These are phyloP conservation scores for Brachionus asplanchnoidis DNA, from an alignment of 1,140 invertebrate species.

Conservation along the genomic window DNA sequence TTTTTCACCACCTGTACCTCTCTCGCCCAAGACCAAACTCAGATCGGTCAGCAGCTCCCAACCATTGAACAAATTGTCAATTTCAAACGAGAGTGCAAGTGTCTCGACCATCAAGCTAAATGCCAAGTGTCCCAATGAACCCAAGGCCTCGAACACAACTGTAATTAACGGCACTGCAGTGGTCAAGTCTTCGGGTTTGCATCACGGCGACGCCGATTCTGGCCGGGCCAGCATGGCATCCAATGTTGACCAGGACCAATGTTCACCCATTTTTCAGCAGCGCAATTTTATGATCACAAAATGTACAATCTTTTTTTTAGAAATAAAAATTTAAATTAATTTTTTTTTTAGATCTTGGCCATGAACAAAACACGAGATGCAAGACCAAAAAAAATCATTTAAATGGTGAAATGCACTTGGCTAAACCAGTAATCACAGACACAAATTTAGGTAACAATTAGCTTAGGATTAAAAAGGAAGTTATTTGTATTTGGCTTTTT, in stretches of 20 bases:
- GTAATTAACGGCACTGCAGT: slow-evolving; percentile 6
- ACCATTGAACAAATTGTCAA: neutral
- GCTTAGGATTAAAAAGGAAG: neutral
- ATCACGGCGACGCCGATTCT: neutral
- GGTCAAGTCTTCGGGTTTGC: neutral
- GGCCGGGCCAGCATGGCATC: slow-evolving; percentile 37
- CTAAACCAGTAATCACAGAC: neutral
- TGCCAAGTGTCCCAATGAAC: neutral
- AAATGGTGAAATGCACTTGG: neutral
- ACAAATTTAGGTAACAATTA: neutral
- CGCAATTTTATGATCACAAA: neutral
- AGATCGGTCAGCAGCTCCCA: slow-evolving; percentile 19
- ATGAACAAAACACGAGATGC: neutral
- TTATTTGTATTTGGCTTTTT: neutral
- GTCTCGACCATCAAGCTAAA: slow-evolving; percentile 18
- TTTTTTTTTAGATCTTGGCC: neutral
- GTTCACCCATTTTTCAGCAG: slow-evolving; percentile 31
- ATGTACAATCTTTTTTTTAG: neutral
- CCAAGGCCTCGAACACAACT: neutral
- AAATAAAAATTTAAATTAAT: neutral
- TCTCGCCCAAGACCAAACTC: slow-evolving; percentile 20
- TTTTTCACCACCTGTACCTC: neutral
- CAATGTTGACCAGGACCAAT: slow-evolving; percentile 37
- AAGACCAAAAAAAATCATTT: neutral
- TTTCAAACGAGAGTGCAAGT: slow-evolving; percentile 19